Evolutionary conservation across 2,797 vertebrate species (phyloP).

Genomic region (Xenentodon cancila): DNA sequence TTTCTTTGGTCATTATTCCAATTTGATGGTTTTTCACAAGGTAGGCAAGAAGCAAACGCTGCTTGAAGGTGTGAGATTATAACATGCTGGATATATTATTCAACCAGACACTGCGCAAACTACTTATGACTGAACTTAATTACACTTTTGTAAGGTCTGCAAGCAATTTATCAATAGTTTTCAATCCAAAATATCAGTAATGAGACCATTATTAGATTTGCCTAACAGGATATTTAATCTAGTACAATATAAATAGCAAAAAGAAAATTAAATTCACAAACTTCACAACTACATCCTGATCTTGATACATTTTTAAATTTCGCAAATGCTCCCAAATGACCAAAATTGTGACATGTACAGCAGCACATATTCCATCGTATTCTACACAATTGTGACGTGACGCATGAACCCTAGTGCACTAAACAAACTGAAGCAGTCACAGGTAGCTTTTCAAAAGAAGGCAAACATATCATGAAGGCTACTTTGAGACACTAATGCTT

Average conservation of each 20-base stretch:
- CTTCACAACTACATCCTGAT: slow-evolving; percentile 71
- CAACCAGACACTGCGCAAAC: slow-evolving; percentile 62
- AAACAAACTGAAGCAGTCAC: slow-evolving; percentile 68
- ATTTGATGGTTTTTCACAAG: slow-evolving; percentile 70
- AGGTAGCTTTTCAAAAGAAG: slow-evolving; percentile 68
- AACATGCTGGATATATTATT: slow-evolving; percentile 69
- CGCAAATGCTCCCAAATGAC: slow-evolving; percentile 58
- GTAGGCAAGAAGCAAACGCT: slow-evolving; percentile 59
- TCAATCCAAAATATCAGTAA: slow-evolving; percentile 51
- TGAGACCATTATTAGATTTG: slow-evolving; percentile 49
- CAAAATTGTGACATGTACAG: slow-evolving; percentile 68
- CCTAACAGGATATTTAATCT: slow-evolving; percentile 62
- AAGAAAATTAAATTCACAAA: slow-evolving; percentile 71
- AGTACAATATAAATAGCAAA: slow-evolving; percentile 82
- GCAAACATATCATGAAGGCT: slow-evolving; percentile 48
- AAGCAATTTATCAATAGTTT: slow-evolving; percentile 67
- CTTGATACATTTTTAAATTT: slow-evolving; percentile 61
- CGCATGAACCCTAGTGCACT: slow-evolving; percentile 73
- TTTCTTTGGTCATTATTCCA: slow-evolving; percentile 85
- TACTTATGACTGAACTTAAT: slow-evolving; percentile 55
- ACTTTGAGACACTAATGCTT: slow-evolving; percentile 26
- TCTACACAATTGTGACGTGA: slow-evolving; percentile 70
- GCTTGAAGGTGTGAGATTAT: slow-evolving; percentile 63
- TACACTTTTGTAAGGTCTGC: slow-evolving; percentile 52
- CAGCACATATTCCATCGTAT: slow-evolving; percentile 58